A percentile compares a stretch with the other conserved stretches of the same genome.
These are phyloP conservation scores for Oreochromis aureus DNA, from an alignment of 2,113 vertebrate genomes.

Conservation along the genomic window DNA sequence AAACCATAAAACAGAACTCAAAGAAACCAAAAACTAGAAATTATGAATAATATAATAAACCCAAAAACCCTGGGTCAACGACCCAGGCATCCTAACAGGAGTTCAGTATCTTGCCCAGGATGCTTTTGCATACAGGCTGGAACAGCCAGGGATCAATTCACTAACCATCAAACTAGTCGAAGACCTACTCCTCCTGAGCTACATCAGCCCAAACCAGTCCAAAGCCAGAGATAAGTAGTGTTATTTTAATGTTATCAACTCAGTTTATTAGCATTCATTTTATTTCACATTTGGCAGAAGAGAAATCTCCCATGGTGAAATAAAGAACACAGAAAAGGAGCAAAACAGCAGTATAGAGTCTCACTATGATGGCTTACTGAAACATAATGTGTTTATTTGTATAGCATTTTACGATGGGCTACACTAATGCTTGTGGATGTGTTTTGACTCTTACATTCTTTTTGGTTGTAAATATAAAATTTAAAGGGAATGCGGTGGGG, in stretches of 20 bases:
- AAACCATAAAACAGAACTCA: too few species aligned
- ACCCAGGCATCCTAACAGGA: too few species aligned
- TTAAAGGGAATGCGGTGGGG: too few species aligned
- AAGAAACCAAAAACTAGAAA: too few species aligned
- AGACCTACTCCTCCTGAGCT: not conserved
- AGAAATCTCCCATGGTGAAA: not conserved
- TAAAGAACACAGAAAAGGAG: not conserved
- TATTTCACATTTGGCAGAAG: not conserved
- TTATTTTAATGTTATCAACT: not conserved
- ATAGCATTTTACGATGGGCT: not conserved
- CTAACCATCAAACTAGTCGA: not conserved
- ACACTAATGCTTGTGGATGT: not conserved
- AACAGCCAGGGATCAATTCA: not conserved
- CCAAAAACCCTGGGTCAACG: too few species aligned
- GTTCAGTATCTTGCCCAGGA: not conserved
- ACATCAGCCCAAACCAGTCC: not conserved
- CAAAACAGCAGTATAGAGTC: not conserved
- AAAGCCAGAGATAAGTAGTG: not conserved
- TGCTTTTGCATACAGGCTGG: not conserved
- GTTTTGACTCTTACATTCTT: not conserved
- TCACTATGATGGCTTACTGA: not conserved
- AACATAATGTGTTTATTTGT: not conserved
- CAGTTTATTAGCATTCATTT: not conserved
- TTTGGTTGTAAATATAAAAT: not conserved
- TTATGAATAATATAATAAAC: too few species aligned